These are phyloP conservation scores for Neomorphus geoffroyi DNA, from an alignment of 2,797 vertebrate species.

Conservation along the genomic window DNA sequence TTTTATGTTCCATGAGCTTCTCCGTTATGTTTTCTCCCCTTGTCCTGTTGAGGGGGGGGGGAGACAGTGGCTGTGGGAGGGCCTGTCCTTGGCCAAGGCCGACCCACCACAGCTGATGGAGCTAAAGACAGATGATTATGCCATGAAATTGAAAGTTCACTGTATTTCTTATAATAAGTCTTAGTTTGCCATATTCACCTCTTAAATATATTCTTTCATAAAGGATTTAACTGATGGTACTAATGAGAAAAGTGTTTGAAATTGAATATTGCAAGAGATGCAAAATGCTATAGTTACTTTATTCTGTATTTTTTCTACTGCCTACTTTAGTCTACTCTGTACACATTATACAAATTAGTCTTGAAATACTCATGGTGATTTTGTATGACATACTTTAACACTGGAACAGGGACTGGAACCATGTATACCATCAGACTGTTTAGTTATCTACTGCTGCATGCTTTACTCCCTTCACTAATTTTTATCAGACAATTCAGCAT, in stretches of 20 bases:
- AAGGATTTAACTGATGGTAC: neutral
- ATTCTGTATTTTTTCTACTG: neutral
- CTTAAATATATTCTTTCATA: neutral
- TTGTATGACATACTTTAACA: neutral
- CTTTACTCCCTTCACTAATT: neutral
- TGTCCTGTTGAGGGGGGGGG: neutral
- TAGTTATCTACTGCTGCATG: neutral
- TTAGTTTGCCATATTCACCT: neutral
- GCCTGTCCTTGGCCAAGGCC: too few relatives aligned
- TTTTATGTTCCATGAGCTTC: neutral
- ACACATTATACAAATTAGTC: neutral
- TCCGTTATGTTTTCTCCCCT: neutral
- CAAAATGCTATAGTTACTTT: neutral
- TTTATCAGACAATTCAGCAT: neutral
- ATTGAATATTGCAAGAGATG: neutral
- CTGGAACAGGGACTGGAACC: neutral
- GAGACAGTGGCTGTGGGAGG: neutral
- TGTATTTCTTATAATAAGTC: neutral
- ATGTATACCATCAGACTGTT: neutral
- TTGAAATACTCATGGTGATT: neutral
- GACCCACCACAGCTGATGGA: neutral
- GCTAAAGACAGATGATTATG: neutral
- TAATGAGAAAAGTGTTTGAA: neutral
- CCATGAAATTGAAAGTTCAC: neutral
- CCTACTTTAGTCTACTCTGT: neutral